These are phyloP conservation scores for Drosophila mimetica DNA, from an alignment of 2,888 invertebrate genomes.

Conservation along the genomic window DNA sequence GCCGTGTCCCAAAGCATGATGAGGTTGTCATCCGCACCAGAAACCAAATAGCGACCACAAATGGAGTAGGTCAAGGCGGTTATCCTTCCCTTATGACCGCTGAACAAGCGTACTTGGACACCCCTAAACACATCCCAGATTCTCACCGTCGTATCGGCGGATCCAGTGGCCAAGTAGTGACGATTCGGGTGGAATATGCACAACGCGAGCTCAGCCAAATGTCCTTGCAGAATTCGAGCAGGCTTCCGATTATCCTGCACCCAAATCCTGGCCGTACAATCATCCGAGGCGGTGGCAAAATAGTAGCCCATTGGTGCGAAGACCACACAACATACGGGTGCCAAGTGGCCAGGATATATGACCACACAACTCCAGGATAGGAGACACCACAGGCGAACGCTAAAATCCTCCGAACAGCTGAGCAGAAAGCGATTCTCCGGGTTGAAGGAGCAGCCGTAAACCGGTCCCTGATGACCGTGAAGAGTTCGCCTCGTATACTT, in stretches of 20 bases:
- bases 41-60: slow-evolving; percentile 58
- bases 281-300: slow-evolving; percentile 57
- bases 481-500: slow-evolving; percentile 34
- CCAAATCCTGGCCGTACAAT: slow-evolving; percentile 64
- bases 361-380: slow-evolving; percentile 64
- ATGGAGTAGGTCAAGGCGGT: slow-evolving; percentile 48
- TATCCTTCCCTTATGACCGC: slow-evolving; percentile 44
- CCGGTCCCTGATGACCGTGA: slow-evolving; percentile 54
- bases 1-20: slow-evolving; percentile 60
- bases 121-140: slow-evolving; percentile 60
- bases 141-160: slow-evolving; percentile 58
- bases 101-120: slow-evolving; percentile 55
- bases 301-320: slow-evolving; percentile 61
- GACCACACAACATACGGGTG: slow-evolving; percentile 41
- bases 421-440: slow-evolving; percentile 54
- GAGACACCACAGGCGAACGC: slow-evolving; percentile 63
- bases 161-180: slow-evolving; percentile 65
- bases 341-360: slow-evolving; percentile 58
- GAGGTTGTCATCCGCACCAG: slow-evolving; percentile 50
- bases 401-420: slow-evolving; percentile 55
- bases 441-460: slow-evolving; percentile 48
- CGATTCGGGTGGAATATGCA: slow-evolving; percentile 64
- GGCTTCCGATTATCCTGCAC: slow-evolving; percentile 48
- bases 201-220: slow-evolving; percentile 49
- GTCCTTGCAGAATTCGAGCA: slow-evolving; percentile 48